Evolutionary conservation across 2,888 invertebrate genomes (phyloP), one percentile per base, ranked within the genome.

Genomic region (Euplagia quadripunctaria): DNA sequence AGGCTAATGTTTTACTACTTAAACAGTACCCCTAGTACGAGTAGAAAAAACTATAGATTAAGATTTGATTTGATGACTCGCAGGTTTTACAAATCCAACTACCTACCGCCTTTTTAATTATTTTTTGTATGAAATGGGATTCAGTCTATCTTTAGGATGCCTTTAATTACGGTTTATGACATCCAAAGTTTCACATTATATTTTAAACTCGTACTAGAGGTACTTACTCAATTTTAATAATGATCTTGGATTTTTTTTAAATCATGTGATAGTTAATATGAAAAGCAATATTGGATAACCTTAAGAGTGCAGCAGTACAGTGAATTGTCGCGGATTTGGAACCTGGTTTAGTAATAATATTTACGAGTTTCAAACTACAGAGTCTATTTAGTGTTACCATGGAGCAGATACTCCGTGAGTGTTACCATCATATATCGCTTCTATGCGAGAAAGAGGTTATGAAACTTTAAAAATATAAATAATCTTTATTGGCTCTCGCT

Each of bases 401-500:
- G n/a, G n/a, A n/a, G n/a, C n/a, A n/a, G n/a, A n/a, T n/a, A n/a
- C n/a, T n/a, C n/a, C n/a, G n/a, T n/a, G n/a, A 42, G 17, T 58
- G 11, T 20, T 11, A 31, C 2, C 31, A 31, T 31, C 31, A 11
- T 58, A 20, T 11, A 20, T 64, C n/a, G 5, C 8, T 42, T 46
- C 46, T 46, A 43, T 43, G n/a, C 64, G 42, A 43, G 17, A 64
- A 16, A 31, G 17, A 64, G 8, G 46, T 46, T 17, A 46, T 14
- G 16, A 68, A 20, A 5, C 41, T 49, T 42, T 70, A 63, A 51
- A 70, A 51, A 63, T 64, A 70, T 14, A 63, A 16, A 49, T 70
- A 64, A 41, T 65, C 64, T 43, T 71, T 58, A 43, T 74, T 71
- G 16, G 76, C 58, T 70, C 73, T 87, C 11, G 81, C 81, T 58